These are phyloP conservation scores for Prochilodus magdalenae DNA, from an alignment of 2,113 vertebrate species.

Conservation along the genomic window DNA sequence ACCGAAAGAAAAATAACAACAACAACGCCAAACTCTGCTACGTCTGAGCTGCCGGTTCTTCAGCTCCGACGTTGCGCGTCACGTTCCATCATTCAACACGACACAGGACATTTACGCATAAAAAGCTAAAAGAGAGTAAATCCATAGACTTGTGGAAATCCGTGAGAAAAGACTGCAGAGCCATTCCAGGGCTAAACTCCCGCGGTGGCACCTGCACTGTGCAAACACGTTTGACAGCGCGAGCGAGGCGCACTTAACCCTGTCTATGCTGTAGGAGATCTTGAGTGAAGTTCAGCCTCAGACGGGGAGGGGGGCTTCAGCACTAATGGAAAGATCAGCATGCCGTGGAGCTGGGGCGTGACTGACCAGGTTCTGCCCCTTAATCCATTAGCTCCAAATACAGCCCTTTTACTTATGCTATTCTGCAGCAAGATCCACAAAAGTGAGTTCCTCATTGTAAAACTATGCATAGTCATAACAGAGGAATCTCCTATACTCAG, in stretches of 20 bases:
- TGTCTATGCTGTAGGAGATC: conserved; percentile 13
- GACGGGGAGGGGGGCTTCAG: background rate
- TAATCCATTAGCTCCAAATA: background rate
- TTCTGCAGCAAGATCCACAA: no score
- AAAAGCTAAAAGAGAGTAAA: background rate
- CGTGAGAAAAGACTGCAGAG: background rate
- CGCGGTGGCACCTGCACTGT: conserved; percentile 57
- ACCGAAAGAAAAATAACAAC: background rate
- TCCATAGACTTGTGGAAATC: background rate
- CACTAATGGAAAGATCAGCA: background rate
- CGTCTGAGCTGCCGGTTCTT: background rate
- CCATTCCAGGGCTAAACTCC: conserved; percentile 35
- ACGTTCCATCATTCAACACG: background rate
- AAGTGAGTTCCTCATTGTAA: no score
- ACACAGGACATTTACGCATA: background rate
- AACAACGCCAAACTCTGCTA: background rate
- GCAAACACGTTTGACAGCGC: conserved; percentile 55
- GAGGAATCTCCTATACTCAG: background rate
- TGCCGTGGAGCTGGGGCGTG: background rate
- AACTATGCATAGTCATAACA: background rate
- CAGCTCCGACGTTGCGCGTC: background rate
- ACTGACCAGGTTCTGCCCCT: background rate
- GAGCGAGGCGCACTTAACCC: conserved; percentile 45
- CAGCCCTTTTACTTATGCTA: background rate
- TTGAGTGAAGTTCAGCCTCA: background rate